phyloP scores from a whole-genome alignment of 2,113 vertebrate genomes.

The Anhinga rufa region DNA sequence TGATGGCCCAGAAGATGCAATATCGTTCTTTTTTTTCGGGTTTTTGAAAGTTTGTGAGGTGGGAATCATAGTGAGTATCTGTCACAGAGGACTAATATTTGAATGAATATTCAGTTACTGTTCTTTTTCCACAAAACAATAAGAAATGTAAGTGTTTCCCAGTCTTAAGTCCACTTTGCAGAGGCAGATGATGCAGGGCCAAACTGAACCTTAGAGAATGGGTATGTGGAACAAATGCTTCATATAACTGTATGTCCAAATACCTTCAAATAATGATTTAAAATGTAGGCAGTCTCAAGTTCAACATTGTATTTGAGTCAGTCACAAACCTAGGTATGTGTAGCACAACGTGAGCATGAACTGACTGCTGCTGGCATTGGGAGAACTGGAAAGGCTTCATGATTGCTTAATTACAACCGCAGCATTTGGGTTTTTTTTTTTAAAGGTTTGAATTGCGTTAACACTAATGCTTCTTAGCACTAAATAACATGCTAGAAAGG shows the following conservation, averaged over 20 bases:
- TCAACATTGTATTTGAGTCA: neutral
- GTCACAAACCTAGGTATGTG: neutral
- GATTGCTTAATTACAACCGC: neutral
- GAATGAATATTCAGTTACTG: neutral
- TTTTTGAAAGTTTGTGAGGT: neutral
- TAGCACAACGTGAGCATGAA: neutral
- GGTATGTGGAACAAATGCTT: neutral
- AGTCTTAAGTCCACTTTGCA: neutral
- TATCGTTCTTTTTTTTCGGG: accelerated
- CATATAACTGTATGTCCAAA: neutral
- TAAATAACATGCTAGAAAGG: neutral
- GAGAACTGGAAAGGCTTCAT: neutral
- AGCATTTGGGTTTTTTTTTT: neutral
- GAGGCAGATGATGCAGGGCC: neutral
- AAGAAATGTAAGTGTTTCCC: neutral
- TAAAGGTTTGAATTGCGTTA: neutral
- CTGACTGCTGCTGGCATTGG: neutral
- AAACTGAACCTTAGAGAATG: neutral
- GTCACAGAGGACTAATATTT: neutral
- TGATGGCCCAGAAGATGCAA: neutral
- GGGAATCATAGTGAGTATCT: neutral
- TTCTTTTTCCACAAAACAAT: neutral
- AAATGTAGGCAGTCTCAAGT: neutral
- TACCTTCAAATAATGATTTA: neutral
- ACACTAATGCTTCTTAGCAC: neutral